phyloP scores from a whole-genome alignment of 2,888 invertebrate genomes.

The Agonopterix alstromeriana region DNA sequence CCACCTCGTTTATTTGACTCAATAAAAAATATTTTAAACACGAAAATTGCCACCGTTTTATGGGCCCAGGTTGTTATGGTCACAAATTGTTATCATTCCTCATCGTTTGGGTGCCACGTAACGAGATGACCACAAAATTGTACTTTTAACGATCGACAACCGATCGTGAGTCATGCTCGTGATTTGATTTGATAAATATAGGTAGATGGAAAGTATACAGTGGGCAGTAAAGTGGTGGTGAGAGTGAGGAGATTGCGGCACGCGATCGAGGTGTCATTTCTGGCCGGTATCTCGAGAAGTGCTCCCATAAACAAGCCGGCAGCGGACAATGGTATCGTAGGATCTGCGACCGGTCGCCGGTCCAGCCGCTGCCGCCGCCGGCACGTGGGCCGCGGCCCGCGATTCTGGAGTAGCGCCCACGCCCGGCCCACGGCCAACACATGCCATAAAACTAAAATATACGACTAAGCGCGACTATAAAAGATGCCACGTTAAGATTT shows the following conservation, averaged over 20 bases:
- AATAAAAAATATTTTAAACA: constrained; percentile 41
- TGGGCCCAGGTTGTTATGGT: constrained; percentile 25
- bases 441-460: constrained; percentile 59
- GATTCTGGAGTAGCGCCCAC: constrained; percentile 11
- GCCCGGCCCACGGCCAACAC: constrained; percentile 34
- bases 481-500: constrained; percentile 58
- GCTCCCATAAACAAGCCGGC: constrained; percentile 59
- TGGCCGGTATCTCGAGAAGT: constrained; percentile 42
- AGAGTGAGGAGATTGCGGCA: constrained; percentile 31
- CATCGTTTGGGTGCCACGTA: not conserved
- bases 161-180: not conserved
- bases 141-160: not conserved
- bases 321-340: constrained; percentile 62
- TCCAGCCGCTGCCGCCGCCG: not conserved
- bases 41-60: constrained; percentile 35
- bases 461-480: constrained; percentile 50
- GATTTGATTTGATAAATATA: not conserved
- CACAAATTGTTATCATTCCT: constrained; percentile 10
- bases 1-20: constrained; percentile 30
- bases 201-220: not conserved
- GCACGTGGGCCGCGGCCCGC: not conserved
- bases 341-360: constrained; percentile 58
- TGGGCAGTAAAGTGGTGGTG: constrained; percentile 16
- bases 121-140: not conserved
- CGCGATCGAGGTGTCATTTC: constrained; percentile 55